Evolutionary conservation across 2,888 invertebrate genomes (phyloP), one percentile per base, ranked within the genome.

Genomic region (Sisyra nigra): DNA sequence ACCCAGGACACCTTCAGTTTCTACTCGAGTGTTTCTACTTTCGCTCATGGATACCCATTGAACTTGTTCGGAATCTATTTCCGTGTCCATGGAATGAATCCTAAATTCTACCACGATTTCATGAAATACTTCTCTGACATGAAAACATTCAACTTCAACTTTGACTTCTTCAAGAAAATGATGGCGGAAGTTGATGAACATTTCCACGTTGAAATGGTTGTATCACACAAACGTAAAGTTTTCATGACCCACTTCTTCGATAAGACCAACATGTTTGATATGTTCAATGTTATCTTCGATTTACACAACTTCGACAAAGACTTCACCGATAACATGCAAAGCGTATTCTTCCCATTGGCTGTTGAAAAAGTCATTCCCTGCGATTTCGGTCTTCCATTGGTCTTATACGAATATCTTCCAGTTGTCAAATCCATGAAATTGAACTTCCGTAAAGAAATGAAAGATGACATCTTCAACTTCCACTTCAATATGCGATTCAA

Each of bases 1-100:
- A 24, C 24, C 24, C 3, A 24, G 7, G 24, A 24, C 7, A 7
- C 7, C 24, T 24, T 24, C 24, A 24, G 24, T 7, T 24, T 24
- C 24, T 24, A 24, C 7, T 24, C 24, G 24, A 24, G 24, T 24
- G 24, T 24, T 3, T 24, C 24, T 5, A 24, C 24, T 24, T 24
- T 48, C 42, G 38, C 50, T 10, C 42, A 46, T 37, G 51, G 53
- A 41, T 41, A 47, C 17, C 48, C 46, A 6, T 38, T 42, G 6
- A 10, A 39, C n/a, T 39, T 19, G 10, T 39, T 39, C n/a, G 17
- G 18, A n/a, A 13, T 39, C 2, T 39, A 3, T 10, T 2, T 39
- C 14, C 14, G 17, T 9, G 35, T 35, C 17, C 14, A 14, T 13
- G 35, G 35, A 35, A 9, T 35, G 11, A 11, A 35, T 4, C 5